These are phyloP conservation scores for Andrena bicolor DNA, from an alignment of 2,888 invertebrate species.

Conservation along the genomic window DNA sequence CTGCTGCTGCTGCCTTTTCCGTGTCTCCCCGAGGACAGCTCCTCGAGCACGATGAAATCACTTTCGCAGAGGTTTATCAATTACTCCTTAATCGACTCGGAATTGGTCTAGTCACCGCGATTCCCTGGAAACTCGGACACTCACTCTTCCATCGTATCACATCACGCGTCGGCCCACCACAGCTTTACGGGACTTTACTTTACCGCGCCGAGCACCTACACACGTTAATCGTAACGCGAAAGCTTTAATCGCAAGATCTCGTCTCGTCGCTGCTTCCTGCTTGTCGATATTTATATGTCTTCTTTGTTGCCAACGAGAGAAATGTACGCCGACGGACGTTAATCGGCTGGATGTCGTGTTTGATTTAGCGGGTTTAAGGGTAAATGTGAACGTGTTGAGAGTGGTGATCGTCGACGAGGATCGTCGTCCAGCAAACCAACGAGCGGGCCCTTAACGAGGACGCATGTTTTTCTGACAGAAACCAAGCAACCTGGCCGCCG, in stretches of 20 bases:
- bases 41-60: slow-evolving; percentile 3
- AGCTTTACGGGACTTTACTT: not conserved
- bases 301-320: slow-evolving; percentile 31
- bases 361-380: slow-evolving; percentile 54
- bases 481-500: slow-evolving; percentile 24
- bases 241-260: not conserved
- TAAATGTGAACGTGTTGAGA: slow-evolving; percentile 48
- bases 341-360: slow-evolving; percentile 25
- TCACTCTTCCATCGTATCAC: not conserved
- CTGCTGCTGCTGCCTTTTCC: not conserved
- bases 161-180: not conserved
- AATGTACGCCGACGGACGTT: slow-evolving; percentile 1
- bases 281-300: slow-evolving; percentile 53
- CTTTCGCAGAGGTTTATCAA: not conserved
- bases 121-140: not conserved
- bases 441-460: slow-evolving; percentile 47
- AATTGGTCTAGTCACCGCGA: not conserved
- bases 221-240: not conserved
- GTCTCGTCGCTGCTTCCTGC: slow-evolving; percentile 60
- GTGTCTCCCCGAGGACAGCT: not conserved
- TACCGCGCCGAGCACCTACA: not conserved
- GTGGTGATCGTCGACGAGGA: slow-evolving; percentile 41
- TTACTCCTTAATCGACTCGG: not conserved
- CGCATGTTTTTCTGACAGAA: slow-evolving; percentile 69
- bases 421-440: slow-evolving; percentile 32